phyloP scores from a whole-genome alignment of 2,888 invertebrate species.

The Elegia similella region DNA sequence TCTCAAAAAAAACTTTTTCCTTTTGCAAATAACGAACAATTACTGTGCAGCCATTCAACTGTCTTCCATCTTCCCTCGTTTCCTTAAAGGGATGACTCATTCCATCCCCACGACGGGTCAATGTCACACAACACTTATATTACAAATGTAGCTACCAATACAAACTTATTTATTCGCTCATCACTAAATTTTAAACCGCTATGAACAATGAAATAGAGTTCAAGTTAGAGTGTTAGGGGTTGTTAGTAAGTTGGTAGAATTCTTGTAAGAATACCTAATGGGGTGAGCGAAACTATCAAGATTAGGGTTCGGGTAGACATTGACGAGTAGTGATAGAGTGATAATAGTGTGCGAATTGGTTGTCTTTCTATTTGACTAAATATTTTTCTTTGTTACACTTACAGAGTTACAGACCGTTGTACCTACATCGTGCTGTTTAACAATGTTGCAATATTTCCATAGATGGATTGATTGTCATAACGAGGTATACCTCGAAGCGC shows the following conservation, averaged over 20 bases:
- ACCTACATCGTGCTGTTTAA: too few species aligned
- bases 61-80: slow-evolving; percentile 19
- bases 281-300: slow-evolving; percentile 9
- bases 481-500: too few species aligned
- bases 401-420: too few species aligned
- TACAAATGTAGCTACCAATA: slow-evolving; percentile 6
- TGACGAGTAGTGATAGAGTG: slow-evolving; percentile 9
- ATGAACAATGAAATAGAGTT: not conserved
- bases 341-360: slow-evolving; percentile 8
- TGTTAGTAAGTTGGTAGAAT: not conserved
- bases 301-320: slow-evolving; percentile 8
- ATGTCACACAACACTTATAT: slow-evolving; percentile 21
- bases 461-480: too few species aligned
- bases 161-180: not conserved
- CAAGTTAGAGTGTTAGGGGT: not conserved
- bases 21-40: slow-evolving; percentile 8
- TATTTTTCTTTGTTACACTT: not conserved
- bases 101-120: slow-evolving; percentile 22
- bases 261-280: slow-evolving; percentile 12
- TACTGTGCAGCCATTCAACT: slow-evolving; percentile 10
- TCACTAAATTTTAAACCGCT: not conserved
- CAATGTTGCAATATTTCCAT: too few species aligned
- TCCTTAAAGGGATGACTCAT: slow-evolving; percentile 26
- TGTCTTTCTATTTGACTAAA: slow-evolving; percentile 1
- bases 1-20: not conserved